Conservation (phyloP, 2,888 invertebrate genomes). For the Mactromeris polynyma region DNA sequence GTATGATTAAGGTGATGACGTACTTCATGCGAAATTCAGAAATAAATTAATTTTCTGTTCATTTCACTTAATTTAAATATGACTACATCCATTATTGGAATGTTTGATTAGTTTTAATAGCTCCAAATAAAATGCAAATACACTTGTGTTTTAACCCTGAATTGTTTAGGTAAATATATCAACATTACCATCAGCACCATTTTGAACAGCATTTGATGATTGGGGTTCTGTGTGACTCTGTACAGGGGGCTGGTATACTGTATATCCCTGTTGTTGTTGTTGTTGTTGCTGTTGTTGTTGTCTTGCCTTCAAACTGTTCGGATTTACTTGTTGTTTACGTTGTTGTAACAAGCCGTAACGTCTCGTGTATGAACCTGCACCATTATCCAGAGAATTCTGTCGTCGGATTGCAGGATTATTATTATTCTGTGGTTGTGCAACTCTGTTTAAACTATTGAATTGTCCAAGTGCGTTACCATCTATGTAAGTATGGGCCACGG, state of each 20-base stretch:
- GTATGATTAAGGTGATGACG: no score
- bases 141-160: no score
- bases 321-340: constrained; percentile 73
- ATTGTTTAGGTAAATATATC: neutral
- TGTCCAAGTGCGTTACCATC: constrained; percentile 81
- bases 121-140: no score
- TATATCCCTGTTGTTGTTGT: constrained; percentile 58
- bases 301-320: constrained; percentile 70
- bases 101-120: no score
- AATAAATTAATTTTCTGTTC: no score
- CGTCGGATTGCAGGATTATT: constrained; percentile 42
- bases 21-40: no score
- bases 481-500: constrained; percentile 81
- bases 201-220: constrained; percentile 24
- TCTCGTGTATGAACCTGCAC: constrained; percentile 68
- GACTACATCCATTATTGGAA: no score
- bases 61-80: no score
- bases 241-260: constrained; percentile 74
- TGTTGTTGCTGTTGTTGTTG: constrained; percentile 47
- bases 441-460: constrained; percentile 67
- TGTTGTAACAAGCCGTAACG: constrained; percentile 78
- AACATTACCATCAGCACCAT: constrained; percentile 43
- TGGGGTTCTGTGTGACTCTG: constrained; percentile 70
- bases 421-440: constrained; percentile 52
- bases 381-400: constrained; percentile 64